Conservation (phyloP, 37 sponge, comb jelly and placozoan genomes). For the Spongia lamella region DNA sequence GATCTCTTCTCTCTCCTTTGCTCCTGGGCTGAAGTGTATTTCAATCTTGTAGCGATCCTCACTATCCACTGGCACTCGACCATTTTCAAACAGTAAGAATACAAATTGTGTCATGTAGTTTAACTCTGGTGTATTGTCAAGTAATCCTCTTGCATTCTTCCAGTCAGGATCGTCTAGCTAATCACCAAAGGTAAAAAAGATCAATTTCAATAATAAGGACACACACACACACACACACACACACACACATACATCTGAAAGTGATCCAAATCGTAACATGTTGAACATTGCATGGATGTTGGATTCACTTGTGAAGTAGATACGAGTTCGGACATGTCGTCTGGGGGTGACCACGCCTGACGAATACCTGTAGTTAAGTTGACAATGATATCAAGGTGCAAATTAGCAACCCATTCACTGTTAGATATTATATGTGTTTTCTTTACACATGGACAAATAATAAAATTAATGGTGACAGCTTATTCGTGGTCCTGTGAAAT, state of each 20-base stretch:
- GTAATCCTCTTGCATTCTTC: slow-evolving; percentile 49
- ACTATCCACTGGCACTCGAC: slow-evolving; percentile 23
- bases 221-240: background rate
- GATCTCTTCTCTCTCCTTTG: slow-evolving; percentile 20
- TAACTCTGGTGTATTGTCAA: slow-evolving; percentile 64
- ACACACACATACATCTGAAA: slow-evolving; percentile 65
- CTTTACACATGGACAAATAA: too few relatives aligned
- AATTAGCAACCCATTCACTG: too few relatives aligned
- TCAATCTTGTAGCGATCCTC: slow-evolving; percentile 31
- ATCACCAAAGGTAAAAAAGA: background rate
- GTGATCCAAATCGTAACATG: slow-evolving; percentile 65
- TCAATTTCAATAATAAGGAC: background rate
- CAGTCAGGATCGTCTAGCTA: slow-evolving; percentile 41
- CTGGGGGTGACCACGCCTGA: slow-evolving; percentile 73
- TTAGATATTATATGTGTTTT: too few relatives aligned
- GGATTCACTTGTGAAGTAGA: slow-evolving; percentile 96
- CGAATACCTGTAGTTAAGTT: slow-evolving; percentile 57
- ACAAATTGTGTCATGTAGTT: slow-evolving; percentile 92
- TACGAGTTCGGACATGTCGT: slow-evolving; percentile 83
- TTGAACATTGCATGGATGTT: slow-evolving; percentile 89
- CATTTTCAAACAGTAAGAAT: slow-evolving; percentile 87
- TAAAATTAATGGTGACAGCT: too few relatives aligned
- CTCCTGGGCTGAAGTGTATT: slow-evolving; percentile 66
- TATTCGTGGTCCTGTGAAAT: too few relatives aligned
- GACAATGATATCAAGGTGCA: too few relatives aligned